Evolutionary conservation across 2,797 vertebrate species (phyloP).

Genomic region (Anas georgica): DNA sequence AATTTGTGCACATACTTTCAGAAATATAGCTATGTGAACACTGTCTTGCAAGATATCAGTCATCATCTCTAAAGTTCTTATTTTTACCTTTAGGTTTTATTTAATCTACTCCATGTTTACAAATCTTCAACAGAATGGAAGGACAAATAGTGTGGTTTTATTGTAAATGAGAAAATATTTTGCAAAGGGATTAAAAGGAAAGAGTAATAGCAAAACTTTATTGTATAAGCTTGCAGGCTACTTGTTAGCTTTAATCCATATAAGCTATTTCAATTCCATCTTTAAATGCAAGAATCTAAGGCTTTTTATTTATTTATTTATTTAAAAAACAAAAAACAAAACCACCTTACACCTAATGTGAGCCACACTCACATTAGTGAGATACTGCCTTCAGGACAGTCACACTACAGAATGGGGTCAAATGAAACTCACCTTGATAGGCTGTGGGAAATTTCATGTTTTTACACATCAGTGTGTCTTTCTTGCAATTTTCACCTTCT

Average conservation of each 20-base stretch:
- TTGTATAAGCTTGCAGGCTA: fast-evolving
- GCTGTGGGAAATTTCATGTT: neutral
- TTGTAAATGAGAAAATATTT: neutral
- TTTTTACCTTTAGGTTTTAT: neutral
- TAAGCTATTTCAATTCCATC: neutral
- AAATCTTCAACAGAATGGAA: neutral
- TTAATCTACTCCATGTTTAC: neutral
- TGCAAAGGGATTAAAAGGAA: neutral
- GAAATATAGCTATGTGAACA: neutral
- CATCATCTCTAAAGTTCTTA: neutral
- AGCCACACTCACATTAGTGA: neutral
- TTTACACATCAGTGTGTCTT: neutral
- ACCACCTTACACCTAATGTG: neutral
- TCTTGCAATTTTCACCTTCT: neutral
- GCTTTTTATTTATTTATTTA: neutral
- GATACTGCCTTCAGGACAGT: neutral
- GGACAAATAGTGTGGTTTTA: neutral
- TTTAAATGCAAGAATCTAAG: neutral
- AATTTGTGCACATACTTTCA: neutral
- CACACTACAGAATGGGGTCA: neutral
- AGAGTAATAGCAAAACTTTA: neutral
- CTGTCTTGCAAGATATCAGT: neutral
- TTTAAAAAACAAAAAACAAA: no score
- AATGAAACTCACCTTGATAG: neutral
- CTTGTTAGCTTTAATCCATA: neutral